Evolutionary conservation across 2,797 vertebrate genomes (phyloP).

Genomic region (Lutra lutra): DNA sequence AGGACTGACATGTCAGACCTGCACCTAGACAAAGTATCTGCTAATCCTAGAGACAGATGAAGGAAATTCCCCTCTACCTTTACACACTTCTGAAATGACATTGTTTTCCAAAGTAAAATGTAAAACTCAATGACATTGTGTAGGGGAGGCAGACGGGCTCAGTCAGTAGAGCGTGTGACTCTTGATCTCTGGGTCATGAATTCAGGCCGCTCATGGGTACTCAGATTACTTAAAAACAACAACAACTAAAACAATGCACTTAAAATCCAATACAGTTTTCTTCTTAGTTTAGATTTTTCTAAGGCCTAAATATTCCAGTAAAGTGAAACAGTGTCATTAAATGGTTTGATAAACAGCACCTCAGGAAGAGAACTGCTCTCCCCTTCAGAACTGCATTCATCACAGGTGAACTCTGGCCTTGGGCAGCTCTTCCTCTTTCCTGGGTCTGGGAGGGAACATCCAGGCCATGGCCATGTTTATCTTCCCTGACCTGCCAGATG

Average conservation of each 20-base stretch:
- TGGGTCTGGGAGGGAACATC: fast-evolving
- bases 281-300: neutral
- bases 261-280: neutral
- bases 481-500: neutral
- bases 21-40: neutral
- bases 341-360: neutral
- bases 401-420: neutral
- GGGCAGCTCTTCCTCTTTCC: neutral
- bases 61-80: neutral
- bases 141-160: neutral
- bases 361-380: too few species aligned
- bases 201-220: neutral
- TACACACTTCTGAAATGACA: neutral
- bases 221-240: neutral
- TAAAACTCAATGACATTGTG: neutral
- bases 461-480: fast-evolving
- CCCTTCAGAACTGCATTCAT: neutral
- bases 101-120: neutral
- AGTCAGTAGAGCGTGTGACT: neutral
- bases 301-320: neutral
- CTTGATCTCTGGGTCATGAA: neutral
- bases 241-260: neutral
- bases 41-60: neutral
- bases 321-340: neutral
- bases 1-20: neutral